These are phyloP conservation scores for Protaetia brevitarsis DNA, from an alignment of 1,140 invertebrate genomes.

Conservation along the genomic window DNA sequence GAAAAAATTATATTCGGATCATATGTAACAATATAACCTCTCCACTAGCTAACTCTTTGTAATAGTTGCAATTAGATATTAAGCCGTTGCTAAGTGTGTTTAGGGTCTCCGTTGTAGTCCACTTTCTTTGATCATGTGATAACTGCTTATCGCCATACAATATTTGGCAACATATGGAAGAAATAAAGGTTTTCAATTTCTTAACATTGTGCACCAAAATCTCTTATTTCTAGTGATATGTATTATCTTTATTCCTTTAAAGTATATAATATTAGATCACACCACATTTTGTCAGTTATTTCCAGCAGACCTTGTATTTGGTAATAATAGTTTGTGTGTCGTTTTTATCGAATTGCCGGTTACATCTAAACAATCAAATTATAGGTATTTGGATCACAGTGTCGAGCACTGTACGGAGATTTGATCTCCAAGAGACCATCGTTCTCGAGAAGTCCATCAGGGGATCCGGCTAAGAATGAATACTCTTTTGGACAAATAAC, in stretches of 20 bases:
- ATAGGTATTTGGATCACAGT: background rate
- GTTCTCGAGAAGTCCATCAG: background rate
- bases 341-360: background rate
- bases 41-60: constrained; percentile 9
- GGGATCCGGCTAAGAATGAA: background rate
- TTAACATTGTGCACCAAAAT: constrained; percentile 9
- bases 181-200: background rate
- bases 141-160: background rate
- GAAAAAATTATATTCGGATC: constrained; percentile 8
- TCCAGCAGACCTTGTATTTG: constrained; percentile 20
- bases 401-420: background rate
- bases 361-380: background rate
- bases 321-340: constrained; percentile 21
- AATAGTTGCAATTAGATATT: too few species aligned
- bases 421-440: background rate
- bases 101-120: background rate
- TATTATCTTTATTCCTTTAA: constrained; percentile 23
- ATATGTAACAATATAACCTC: constrained; percentile 5
- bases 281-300: constrained; percentile 22
- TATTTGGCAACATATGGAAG: background rate
- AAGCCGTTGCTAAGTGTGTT: too few species aligned
- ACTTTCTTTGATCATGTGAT: constrained; percentile 14
- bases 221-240: constrained; percentile 3
- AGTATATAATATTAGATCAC: constrained; percentile 26
- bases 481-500: too few species aligned